These are phyloP conservation scores for Deilephila porcellus DNA, from an alignment of 2,888 invertebrate genomes.

Conservation along the genomic window DNA sequence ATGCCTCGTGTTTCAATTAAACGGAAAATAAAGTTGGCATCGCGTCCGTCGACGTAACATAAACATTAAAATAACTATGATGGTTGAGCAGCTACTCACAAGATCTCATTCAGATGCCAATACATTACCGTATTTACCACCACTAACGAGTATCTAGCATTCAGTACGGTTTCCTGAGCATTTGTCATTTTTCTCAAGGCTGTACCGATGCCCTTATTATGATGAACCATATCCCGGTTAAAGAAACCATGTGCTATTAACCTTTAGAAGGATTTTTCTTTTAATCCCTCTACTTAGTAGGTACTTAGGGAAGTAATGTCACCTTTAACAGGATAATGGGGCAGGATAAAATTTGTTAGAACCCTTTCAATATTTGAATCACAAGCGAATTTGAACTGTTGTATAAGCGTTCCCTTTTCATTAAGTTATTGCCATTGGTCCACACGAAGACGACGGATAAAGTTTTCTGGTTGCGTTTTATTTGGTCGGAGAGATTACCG, in stretches of 20 bases:
- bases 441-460: too few species aligned
- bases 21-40: constrained; percentile 74
- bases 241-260: not conserved
- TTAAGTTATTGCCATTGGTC: too few species aligned
- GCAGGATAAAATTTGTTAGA: too few species aligned
- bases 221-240: not conserved
- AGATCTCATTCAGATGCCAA: constrained; percentile 67
- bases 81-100: constrained; percentile 60
- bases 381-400: too few species aligned
- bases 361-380: too few species aligned
- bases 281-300: not conserved
- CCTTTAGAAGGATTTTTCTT: not conserved
- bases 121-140: constrained; percentile 46
- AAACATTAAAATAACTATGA: constrained; percentile 72
- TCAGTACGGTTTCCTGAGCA: not conserved
- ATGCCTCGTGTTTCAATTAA: constrained; percentile 74
- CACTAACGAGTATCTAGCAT: constrained; percentile 5
- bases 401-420: too few species aligned
- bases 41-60: constrained; percentile 65
- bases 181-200: not conserved
- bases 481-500: too few species aligned
- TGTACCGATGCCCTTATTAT: not conserved
- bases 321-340: not conserved
- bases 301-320: not conserved
- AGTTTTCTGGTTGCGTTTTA: too few species aligned